Evolutionary conservation across 53 echinoderm and acorn worm genomes (phyloP), one percentile per base, ranked within the genome.

Genomic region (Antedon mediterranea): DNA sequence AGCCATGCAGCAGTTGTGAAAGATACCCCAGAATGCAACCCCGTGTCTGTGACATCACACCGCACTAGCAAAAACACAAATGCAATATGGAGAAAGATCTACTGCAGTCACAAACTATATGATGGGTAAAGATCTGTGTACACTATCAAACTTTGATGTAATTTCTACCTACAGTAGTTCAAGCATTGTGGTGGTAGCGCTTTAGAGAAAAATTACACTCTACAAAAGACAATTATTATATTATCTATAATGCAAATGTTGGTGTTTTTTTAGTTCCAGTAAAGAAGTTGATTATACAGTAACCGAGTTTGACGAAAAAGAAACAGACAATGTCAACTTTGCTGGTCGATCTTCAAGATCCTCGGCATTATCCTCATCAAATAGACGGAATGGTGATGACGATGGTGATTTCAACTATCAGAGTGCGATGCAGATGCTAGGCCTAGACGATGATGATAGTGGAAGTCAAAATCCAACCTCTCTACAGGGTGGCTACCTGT

Each of bases 231-330:
- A n/a, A n/a, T n/a, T n/a, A n/a, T n/a, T n/a, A n/a, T n/a, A n/a
- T n/a, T n/a, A n/a, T n/a, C n/a, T n/a, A n/a, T n/a, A n/a, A n/a
- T n/a, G n/a, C n/a, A n/a, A 3, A 4, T 32, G 31, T 76, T 20
- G 74, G 33, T 28, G 4, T 9, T 71, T 30, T 41, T n/a, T 14
- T 86, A 92, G 92, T 73, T 13, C 76, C 18, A 82, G 87, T 9
- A 78, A 81, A 33, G 90, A 90, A 3, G 92, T 90, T 31, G 98
- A 98, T 73, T 71, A 89, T 43, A 85, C 85, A 34, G 83, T 98
- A 32, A 85, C 85, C 7, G 98, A 98, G 32, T 98, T 98, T 85
- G 98, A 98, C 29, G 98, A 98, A 74, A 92, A 92, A 78, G 98
- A 98, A 32, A 78, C 84, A 27, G 91, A 98, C 84, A 88, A 89